Percentiles rank a stretch among this genome's conserved stretches.
Conservation (phyloP, 1,140 invertebrate genomes). For the Drosophila asahinai region DNA sequence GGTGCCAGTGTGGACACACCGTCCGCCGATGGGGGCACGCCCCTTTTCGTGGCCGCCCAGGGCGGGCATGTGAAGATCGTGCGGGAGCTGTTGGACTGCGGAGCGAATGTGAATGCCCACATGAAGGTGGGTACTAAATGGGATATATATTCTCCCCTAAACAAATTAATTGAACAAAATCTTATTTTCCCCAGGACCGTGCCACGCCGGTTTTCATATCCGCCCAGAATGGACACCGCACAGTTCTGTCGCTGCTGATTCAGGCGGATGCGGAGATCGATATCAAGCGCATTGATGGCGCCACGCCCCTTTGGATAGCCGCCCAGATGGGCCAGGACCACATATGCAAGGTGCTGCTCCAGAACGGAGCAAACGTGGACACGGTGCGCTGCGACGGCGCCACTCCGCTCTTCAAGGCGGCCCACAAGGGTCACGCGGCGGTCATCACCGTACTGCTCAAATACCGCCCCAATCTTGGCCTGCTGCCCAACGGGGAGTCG, state of each 20-base stretch:
- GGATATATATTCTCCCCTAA: too few relatives aligned
- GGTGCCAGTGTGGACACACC: constrained; percentile 92
- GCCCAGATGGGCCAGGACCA: constrained; percentile 96
- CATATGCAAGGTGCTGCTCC: constrained; percentile 91
- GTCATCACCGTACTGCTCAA: constrained; percentile 94
- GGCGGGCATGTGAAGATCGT: constrained; percentile 95
- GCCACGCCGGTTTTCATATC: constrained; percentile 96
- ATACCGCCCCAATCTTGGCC: constrained; percentile 91
- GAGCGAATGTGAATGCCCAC: constrained; percentile 92
- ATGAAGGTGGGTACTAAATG: constrained; percentile 90
- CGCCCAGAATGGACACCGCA: constrained; percentile 94
- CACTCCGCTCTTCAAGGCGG: constrained; percentile 96
- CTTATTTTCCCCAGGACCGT: constrained; percentile 89
- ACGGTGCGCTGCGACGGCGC: constrained; percentile 94
- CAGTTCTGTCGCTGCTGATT: constrained; percentile 90
- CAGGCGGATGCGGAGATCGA: constrained; percentile 90
- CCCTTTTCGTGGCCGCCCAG: constrained; percentile 96
- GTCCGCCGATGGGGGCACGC: constrained; percentile 96
- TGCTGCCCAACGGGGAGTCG: constrained; percentile 95
- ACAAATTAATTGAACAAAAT: not conserved
- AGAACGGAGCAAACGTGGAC: constrained; percentile 92
- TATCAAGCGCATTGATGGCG: constrained; percentile 90
- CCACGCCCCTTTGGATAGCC: constrained; percentile 96
- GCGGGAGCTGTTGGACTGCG: constrained; percentile 91
- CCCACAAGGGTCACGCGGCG: constrained; percentile 95